Base-by-base conservation (phyloP, 2,797 vertebrate genomes). In the Sebastes wilsoni region DNA sequence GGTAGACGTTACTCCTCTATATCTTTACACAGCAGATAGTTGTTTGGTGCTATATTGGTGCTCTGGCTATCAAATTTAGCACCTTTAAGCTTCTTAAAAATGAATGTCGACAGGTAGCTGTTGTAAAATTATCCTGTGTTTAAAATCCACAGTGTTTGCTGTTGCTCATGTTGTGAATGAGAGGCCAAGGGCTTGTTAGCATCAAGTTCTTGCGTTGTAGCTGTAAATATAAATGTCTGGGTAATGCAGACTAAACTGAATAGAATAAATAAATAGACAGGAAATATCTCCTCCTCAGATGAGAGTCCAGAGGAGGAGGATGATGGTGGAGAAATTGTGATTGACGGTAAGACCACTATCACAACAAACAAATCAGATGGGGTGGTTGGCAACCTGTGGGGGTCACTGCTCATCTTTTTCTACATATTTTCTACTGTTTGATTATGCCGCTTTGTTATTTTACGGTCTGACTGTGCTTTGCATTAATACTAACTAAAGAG, bases 311-410 rank as follows among this genome's bases (percentile, higher is more conserved):
- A 88, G 82, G 91, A 91, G 75, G 80, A 86, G 71, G 92, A 93
- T 42, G 92, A 89, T 23, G 93, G 81, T 67, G 93, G 92, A 88
- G 93, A 95, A 87, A 94, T 95, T 81, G 92, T 94, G 82, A 96
- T 95, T 67, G 94, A 95, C 72, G 94, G 94, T 95, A 93, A 95
- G 92, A 85, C 64, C 34, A 75, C 56, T 32, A 67, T 82, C 60
- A 74, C 70, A 75, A 77, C 72, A 79, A 62, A 46, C 56, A 69
- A 46, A 55, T 58, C 55, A 23, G 62, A 46, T 61, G 27, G 42
- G 32, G 22, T 10, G 16, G 66, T 55, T 52, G 58, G n/a, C 60
- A 65, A 38, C 32, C 46, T 76, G n/a, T 10, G 12, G 54, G 52
- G 60, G 49, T 38, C 25, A n/a, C 12, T 30, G 38, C 32, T 75